Evolutionary conservation across 2,888 invertebrate species (phyloP), one percentile per base, ranked within the genome.

Genomic region (Ecdyonurus torrentis): DNA sequence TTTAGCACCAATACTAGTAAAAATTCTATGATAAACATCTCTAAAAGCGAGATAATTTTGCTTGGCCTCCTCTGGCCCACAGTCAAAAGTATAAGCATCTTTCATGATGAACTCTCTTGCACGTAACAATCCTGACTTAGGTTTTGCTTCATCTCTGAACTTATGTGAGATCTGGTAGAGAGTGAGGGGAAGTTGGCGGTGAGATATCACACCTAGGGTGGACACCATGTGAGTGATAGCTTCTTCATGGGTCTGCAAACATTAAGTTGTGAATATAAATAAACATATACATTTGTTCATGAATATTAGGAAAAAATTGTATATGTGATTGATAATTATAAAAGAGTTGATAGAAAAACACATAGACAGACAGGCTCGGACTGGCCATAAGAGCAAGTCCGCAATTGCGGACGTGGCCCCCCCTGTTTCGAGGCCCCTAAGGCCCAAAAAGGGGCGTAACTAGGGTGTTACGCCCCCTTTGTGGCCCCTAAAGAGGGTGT

Each of bases 161-260:
- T 99, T 99, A 66, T 82, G 85, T 0, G 89, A 85, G 63, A 94
- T 92, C 81, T 91, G 83, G 74, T 93, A 94, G 0, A 94, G 70
- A 63, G 82, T 75, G 0, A 92, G 71, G 0, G 94, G 93, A 7
- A 92, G 77, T 53, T 83, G 78, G 69, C 84, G 86, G 68, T 86
- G 81, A 0, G 89, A 86, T 18, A 91, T 69, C 0, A 81, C 81
- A 1, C 83, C 81, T 18, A 82, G 71, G 10, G 82, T 81, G 0
- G 88, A 81, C 25, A 95, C 65, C 64, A 96, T 73, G 63, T 86
- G 82, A 0, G 92, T 88, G 2, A 92, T 80, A 0, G 89, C 81
- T 75, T 98, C 97, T 76, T 98, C 98, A 69, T 94, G 90, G 0
- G 98, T 98, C 92, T n/a, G n/a, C n/a, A n/a, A n/a, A n/a, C n/a